Base-by-base conservation (phyloP, 1,140 invertebrate species). In the Eumeta japonica region DNA sequence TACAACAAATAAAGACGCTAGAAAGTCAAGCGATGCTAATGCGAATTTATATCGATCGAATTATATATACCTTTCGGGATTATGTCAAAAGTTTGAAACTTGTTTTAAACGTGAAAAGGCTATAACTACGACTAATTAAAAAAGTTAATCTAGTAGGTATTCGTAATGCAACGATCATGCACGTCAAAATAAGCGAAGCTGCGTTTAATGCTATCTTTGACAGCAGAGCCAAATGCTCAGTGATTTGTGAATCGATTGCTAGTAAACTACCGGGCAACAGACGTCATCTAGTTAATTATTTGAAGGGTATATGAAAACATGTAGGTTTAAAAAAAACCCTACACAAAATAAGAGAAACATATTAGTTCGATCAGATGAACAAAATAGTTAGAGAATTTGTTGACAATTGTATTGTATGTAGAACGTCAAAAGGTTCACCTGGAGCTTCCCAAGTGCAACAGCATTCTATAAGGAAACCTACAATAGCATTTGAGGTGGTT, bases 171-270 rank as follows among this genome's bases (percentile, higher is more conserved):
- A 38, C 34, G 28, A 11, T 14, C 10, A 45, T 55, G 13, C 10
- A 0, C 0, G 14, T 54, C 1, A n/a, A n/a, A n/a, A n/a, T n/a
- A n/a, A n/a, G n/a, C n/a, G n/a, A n/a, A n/a, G n/a, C n/a, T n/a
- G n/a, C 9, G 13, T 36, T 53, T 13, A 3, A 27, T 3, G 39
- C 52, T 3, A 17, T 50, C 2, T 56, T 56, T 44, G 53, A 56
- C 28, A 48, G 50, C 15, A 50, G 49, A 3, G 47, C 52, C 0
- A 11, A 39, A 30, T n/a, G n/a, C n/a, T n/a, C n/a, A n/a, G n/a
- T n/a, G n/a, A n/a, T n/a, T n/a, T n/a, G n/a, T n/a, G n/a, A n/a
- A n/a, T n/a, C n/a, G n/a, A n/a, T n/a, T n/a, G n/a, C n/a, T n/a
- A n/a, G n/a, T n/a, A n/a, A n/a, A 24, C 32, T 53, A 31, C 48